Conservation (phyloP, 1,140 invertebrate species). For the Grapholita molesta region DNA sequence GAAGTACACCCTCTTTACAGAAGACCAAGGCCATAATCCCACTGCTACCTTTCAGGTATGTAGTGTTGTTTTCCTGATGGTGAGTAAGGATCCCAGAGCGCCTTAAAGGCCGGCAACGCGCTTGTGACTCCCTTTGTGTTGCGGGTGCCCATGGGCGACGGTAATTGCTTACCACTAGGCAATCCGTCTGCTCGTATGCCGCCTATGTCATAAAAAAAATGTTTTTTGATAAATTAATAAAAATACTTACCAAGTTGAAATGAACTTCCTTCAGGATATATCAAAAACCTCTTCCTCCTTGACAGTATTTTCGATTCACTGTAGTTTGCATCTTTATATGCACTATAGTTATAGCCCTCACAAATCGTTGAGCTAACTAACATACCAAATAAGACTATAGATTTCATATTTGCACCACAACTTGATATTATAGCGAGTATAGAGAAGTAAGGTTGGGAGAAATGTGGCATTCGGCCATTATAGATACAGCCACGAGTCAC, state of each 20-base stretch:
- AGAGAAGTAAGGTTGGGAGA: background rate
- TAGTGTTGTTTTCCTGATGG: too few species aligned
- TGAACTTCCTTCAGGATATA: slow-evolving; percentile 89
- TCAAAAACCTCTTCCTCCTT: slow-evolving; percentile 84
- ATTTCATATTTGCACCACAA: background rate
- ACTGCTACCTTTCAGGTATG: too few species aligned
- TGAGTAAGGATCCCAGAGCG: too few species aligned
- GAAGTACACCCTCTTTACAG: too few species aligned
- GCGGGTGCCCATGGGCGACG: too few species aligned
- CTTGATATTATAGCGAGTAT: background rate
- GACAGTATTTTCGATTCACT: slow-evolving; percentile 66
- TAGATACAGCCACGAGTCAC: background rate
- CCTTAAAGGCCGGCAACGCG: too few species aligned
- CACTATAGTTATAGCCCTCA: slow-evolving; percentile 2
- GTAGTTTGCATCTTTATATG: slow-evolving; percentile 24
- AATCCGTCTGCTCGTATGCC: too few species aligned
- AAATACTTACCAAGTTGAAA: slow-evolving; percentile 83
- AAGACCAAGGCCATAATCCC: too few species aligned
- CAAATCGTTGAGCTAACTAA: background rate
- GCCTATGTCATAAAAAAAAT: too few species aligned
- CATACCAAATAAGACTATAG: background rate
- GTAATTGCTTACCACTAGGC: too few species aligned
- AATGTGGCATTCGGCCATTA: background rate
- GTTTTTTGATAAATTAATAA: too few species aligned
- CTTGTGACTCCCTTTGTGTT: too few species aligned